Percentiles rank a stretch among this genome's conserved stretches.
Conservation (phyloP, 2,113 vertebrate genomes). For the Oryzias celebensis region DNA sequence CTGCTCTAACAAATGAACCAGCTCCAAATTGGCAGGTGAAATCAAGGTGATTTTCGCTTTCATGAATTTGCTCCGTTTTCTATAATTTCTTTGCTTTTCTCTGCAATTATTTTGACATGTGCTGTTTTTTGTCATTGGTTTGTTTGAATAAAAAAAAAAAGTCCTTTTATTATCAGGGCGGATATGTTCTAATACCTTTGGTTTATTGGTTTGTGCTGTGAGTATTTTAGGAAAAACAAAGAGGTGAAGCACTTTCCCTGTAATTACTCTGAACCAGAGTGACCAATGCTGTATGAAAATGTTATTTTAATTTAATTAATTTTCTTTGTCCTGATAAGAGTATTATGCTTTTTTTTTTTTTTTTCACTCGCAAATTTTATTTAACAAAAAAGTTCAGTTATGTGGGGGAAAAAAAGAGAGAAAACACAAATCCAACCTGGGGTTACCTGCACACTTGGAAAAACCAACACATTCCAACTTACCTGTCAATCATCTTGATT, state of each 20-base stretch:
- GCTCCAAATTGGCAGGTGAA: constrained; percentile 37
- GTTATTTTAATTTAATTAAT: too few species aligned
- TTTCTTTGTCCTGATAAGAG: too few species aligned
- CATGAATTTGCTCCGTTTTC: constrained; percentile 11
- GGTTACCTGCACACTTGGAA: too few species aligned
- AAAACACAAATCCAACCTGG: too few species aligned
- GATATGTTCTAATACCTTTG: constrained; percentile 1
- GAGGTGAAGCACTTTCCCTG: neutral
- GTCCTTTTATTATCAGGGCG: constrained; percentile 11
- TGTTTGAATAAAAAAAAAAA: constrained; percentile 18
- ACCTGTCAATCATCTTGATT: too few species aligned
- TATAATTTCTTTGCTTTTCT: constrained; percentile 8
- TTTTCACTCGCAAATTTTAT: too few species aligned
- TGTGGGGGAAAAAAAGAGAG: too few species aligned
- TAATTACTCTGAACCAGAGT: neutral
- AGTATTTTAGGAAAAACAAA: constrained; percentile 2
- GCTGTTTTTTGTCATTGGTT: constrained; percentile 27
- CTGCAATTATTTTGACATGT: constrained; percentile 22
- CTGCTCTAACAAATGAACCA: constrained; percentile 61
- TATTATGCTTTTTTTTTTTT: too few species aligned
- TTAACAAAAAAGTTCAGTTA: too few species aligned
- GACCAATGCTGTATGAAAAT: neutral
- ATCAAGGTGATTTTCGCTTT: constrained; percentile 38
- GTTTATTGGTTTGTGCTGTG: constrained; percentile 7
- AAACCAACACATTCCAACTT: too few species aligned